phyloP scores from a whole-genome alignment of 2,797 vertebrate genomes.

The Bucorvus abyssinicus region DNA sequence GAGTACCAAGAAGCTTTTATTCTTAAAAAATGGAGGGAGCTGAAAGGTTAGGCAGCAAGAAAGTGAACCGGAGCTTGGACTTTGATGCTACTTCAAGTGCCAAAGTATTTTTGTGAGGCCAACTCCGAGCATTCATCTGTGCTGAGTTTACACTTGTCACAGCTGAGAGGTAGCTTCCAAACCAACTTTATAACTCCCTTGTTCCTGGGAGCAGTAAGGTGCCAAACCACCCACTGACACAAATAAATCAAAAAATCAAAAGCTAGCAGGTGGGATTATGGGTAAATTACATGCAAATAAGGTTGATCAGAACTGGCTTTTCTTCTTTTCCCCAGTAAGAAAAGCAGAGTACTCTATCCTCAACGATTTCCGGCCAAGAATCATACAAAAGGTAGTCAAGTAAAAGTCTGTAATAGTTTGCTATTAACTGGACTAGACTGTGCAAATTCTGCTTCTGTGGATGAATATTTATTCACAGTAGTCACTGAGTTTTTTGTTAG shows the following conservation, averaged over 20 bases:
- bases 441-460: slow-evolving; percentile 25
- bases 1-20: background rate
- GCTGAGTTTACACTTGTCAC: slow-evolving; percentile 44
- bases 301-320: slow-evolving; percentile 19
- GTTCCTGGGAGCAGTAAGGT: background rate
- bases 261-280: slow-evolving; percentile 27
- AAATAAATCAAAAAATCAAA: slow-evolving; percentile 54
- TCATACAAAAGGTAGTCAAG: slow-evolving; percentile 29
- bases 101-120: slow-evolving; percentile 12
- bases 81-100: background rate
- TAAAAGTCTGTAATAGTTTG: background rate
- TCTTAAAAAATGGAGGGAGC: background rate
- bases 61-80: background rate
- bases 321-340: background rate
- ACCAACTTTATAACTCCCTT: slow-evolving; percentile 7
- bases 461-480: slow-evolving; percentile 31
- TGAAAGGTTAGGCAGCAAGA: background rate
- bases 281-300: slow-evolving; percentile 50
- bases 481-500: background rate
- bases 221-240: slow-evolving; percentile 42
- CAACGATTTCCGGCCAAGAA: slow-evolving; percentile 43
- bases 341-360: background rate
- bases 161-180: slow-evolving; percentile 50
- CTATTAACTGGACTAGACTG: slow-evolving; percentile 28
- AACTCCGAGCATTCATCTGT: slow-evolving; percentile 7